Conservation (phyloP, 2,113 vertebrate genomes). For the Notarius lentiginosus region DNA sequence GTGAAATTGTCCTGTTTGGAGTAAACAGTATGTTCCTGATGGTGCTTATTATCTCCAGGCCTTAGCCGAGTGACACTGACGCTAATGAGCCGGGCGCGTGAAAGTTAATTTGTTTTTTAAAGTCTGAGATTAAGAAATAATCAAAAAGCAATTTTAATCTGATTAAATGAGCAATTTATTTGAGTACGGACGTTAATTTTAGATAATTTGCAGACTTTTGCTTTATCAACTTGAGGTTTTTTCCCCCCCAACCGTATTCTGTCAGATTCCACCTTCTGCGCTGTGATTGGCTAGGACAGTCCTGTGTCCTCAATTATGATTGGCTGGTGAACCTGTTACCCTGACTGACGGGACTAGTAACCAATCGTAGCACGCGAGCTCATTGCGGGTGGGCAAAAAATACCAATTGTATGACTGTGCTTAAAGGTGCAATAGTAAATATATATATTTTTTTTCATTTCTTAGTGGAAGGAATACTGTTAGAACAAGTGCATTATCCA, state of each 20-base stretch:
- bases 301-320: background rate
- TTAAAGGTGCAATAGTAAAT: background rate
- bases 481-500: background rate
- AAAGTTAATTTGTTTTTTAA: background rate
- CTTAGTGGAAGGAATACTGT: background rate
- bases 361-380: background rate
- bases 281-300: background rate
- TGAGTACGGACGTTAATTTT: background rate
- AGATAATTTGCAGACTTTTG: background rate
- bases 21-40: background rate
- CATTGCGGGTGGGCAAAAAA: background rate
- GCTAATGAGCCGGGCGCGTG: background rate
- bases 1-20: background rate
- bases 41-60: background rate
- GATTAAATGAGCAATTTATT: background rate
- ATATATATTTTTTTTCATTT: background rate
- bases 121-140: background rate
- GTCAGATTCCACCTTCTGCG: background rate
- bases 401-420: too few species aligned
- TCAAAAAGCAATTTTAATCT: background rate
- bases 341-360: background rate
- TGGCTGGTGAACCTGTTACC: background rate
- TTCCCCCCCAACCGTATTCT: background rate
- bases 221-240: background rate
- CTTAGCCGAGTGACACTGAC: background rate